Conservation (phyloP, 2,113 vertebrate species). For the Gila orcuttii region DNA sequence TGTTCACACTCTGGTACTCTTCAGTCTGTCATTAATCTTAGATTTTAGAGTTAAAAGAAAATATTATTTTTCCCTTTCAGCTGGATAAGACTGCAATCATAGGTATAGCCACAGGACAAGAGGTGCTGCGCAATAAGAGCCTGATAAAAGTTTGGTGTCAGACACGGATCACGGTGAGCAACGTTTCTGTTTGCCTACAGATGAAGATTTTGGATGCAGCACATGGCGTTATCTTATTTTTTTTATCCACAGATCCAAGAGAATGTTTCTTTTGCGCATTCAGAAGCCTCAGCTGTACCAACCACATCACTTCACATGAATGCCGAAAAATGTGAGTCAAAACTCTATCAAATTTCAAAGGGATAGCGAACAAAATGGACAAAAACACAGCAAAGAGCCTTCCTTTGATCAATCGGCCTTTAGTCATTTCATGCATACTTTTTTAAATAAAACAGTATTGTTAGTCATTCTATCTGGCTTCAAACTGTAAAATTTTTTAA, state of each 20-base stretch:
- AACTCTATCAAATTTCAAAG: neutral
- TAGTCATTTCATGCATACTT: neutral
- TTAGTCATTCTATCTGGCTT: neutral
- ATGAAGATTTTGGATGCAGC: neutral
- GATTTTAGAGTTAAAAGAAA: neutral
- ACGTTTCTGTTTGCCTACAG: conserved; percentile 50
- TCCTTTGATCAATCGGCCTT: neutral
- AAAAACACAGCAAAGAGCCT: neutral
- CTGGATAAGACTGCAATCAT: conserved; percentile 90
- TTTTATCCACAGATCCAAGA: neutral
- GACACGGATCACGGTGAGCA: conserved; percentile 49
- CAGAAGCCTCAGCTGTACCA: neutral
- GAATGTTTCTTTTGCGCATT: neutral
- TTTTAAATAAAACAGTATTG: neutral
- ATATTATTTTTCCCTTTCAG: conserved; percentile 63
- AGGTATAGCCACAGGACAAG: conserved; percentile 82
- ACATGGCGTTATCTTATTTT: neutral
- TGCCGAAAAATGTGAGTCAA: conserved; percentile 4
- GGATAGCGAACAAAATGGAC: neutral
- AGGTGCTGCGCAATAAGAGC: conserved; percentile 85
- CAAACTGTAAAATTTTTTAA: neutral
- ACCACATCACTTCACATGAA: neutral
- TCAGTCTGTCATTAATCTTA: neutral
- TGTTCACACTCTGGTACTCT: neutral
- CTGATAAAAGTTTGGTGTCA: conserved; percentile 87